A percentile compares a stretch with the other conserved stretches of the same genome.
Evolutionary conservation across 1,140 invertebrate genomes (phyloP).

Genomic region (Drosophila bipectinata): DNA sequence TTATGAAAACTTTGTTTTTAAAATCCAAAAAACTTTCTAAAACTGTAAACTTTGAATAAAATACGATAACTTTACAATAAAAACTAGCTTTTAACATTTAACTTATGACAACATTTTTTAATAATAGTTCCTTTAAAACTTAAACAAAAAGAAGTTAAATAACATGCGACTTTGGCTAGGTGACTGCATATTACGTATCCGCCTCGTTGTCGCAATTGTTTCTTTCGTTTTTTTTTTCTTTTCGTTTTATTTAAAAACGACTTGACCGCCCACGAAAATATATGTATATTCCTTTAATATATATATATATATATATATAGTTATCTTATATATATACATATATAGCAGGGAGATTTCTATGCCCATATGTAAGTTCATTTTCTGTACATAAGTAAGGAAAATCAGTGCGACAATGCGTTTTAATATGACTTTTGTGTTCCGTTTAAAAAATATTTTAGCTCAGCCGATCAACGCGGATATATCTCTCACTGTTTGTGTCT

Average conservation of each 20-base stretch:
- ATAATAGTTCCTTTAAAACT: neutral
- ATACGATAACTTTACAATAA: too few species aligned
- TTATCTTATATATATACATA: neutral
- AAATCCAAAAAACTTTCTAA: neutral
- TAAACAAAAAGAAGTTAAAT: slow-evolving; percentile 3
- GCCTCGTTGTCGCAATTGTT: slow-evolving; percentile 55
- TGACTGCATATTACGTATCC: slow-evolving; percentile 59
- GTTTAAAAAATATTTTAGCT: slow-evolving; percentile 66
- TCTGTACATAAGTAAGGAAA: slow-evolving; percentile 71
- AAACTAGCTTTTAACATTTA: too few species aligned
- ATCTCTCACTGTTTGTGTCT: slow-evolving; percentile 7
- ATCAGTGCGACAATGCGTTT: slow-evolving; percentile 77
- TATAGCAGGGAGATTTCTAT: slow-evolving; percentile 1
- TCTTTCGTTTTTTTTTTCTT: slow-evolving; percentile 4
- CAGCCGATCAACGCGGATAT: slow-evolving; percentile 22
- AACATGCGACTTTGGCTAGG: slow-evolving; percentile 8
- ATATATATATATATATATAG: neutral
- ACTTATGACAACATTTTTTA: too few species aligned
- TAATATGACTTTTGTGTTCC: slow-evolving; percentile 78
- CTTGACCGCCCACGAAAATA: slow-evolving; percentile 9
- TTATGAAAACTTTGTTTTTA: too few species aligned
- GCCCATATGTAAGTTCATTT: slow-evolving; percentile 51
- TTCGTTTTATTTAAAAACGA: slow-evolving; percentile 7
- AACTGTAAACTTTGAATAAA: too few species aligned
- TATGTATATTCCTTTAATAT: neutral